phyloP scores from a whole-genome alignment of 1,140 invertebrate species.

The Diabrotica virgifera region DNA sequence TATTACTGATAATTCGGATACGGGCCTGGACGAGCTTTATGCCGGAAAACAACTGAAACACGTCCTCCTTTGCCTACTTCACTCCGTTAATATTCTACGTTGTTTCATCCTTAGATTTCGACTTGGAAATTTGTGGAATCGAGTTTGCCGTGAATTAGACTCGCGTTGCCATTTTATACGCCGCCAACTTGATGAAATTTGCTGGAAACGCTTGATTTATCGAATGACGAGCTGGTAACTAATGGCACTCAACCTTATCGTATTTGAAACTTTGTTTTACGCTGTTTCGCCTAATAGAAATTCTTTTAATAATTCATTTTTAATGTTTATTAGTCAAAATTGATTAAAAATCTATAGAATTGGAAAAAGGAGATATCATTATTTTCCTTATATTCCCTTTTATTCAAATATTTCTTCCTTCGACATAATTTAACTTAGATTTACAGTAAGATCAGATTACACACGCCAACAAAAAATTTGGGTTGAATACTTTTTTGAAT shows the following conservation, averaged over 20 bases:
- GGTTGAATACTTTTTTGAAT: too few relatives aligned
- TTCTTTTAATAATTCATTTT: too few relatives aligned
- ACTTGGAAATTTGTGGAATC: constrained; percentile 10
- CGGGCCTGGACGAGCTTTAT: not conserved
- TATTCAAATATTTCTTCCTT: too few relatives aligned
- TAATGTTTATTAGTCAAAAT: too few relatives aligned
- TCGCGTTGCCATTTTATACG: constrained; percentile 26
- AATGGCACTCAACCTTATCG: not conserved
- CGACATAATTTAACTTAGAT: too few relatives aligned
- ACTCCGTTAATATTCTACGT: constrained; percentile 13
- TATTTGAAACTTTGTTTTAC: not conserved
- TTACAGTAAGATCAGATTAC: too few relatives aligned
- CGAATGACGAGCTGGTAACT: not conserved
- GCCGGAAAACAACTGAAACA: constrained; percentile 12
- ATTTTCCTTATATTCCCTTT: too few relatives aligned
- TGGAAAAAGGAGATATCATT: too few relatives aligned
- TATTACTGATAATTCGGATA: too few relatives aligned
- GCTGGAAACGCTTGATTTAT: not conserved
- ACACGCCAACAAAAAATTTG: too few relatives aligned
- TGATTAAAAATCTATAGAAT: too few relatives aligned
- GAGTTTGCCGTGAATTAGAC: constrained; percentile 6
- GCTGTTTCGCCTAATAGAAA: too few relatives aligned
- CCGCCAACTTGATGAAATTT: not conserved
- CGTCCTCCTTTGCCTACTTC: not conserved
- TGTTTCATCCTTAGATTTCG: constrained; percentile 11